A percentile compares a stretch with the other conserved stretches of the same genome.
These are phyloP conservation scores for Labia minor DNA, from an alignment of 2,888 invertebrate genomes.

Conservation along the genomic window DNA sequence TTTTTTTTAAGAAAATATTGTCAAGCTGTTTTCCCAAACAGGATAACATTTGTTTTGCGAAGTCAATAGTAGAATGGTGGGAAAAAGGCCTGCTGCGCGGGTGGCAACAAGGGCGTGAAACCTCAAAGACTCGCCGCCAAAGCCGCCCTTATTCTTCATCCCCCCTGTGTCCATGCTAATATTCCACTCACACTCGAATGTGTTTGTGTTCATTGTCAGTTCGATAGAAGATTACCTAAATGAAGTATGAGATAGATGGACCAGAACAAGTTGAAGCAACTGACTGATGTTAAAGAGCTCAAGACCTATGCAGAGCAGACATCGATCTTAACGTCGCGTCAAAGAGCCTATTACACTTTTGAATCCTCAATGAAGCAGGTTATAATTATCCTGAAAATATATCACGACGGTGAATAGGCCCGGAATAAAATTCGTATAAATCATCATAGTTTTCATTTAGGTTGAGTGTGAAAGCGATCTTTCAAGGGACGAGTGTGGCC, in stretches of 20 bases:
- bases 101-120: conserved; percentile 13
- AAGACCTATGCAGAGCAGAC: background rate
- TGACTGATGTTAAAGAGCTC: conserved; percentile 1
- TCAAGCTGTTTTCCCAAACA: background rate
- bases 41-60: conserved; percentile 13
- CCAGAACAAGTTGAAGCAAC: background rate
- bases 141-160: background rate
- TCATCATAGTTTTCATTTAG: background rate
- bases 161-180: background rate
- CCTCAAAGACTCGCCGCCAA: background rate
- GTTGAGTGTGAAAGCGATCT: background rate
- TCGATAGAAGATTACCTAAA: background rate
- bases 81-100: conserved; percentile 7
- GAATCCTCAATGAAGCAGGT: conserved; percentile 7
- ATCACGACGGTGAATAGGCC: background rate
- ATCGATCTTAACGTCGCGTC: background rate
- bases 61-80: background rate
- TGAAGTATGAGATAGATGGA: background rate
- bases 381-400: conserved; percentile 4
- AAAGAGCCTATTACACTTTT: background rate
- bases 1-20: background rate
- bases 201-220: background rate
- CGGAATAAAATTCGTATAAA: conserved; percentile 5
- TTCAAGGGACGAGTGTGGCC: background rate
- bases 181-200: background rate